phyloP scores from a whole-genome alignment of 2,888 invertebrate genomes.

The Tiphia femorata region DNA sequence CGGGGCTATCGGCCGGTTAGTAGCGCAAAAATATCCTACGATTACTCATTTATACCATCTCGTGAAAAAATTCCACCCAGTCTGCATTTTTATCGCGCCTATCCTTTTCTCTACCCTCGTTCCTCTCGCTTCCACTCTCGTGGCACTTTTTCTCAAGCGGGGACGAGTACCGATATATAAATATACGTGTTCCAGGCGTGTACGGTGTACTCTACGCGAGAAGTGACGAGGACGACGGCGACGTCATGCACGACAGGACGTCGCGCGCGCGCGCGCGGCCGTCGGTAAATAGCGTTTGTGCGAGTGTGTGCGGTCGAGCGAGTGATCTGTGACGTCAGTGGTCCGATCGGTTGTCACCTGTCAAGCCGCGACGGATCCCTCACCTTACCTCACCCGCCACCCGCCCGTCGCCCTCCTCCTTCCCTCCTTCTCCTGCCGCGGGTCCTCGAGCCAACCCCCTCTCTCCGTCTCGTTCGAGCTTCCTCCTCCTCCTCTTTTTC shows the following conservation, averaged over 20 bases:
- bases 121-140: not conserved
- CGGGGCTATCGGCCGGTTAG: slow-evolving; percentile 66
- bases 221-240: slow-evolving; percentile 26
- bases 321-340: slow-evolving; percentile 65
- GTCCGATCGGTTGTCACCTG: slow-evolving; percentile 64
- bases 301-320: slow-evolving; percentile 44
- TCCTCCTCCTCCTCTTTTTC: slow-evolving; percentile 18
- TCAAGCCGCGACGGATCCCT: slow-evolving; percentile 56
- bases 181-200: no score
- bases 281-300: slow-evolving; percentile 30
- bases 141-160: no score
- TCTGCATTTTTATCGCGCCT: not conserved
- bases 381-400: slow-evolving; percentile 40
- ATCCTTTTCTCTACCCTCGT: not conserved
- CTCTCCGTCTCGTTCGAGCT: slow-evolving; percentile 19
- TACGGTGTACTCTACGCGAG: no score
- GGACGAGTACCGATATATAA: no score
- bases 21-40: slow-evolving; percentile 63
- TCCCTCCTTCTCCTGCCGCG: not conserved
- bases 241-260: slow-evolving; percentile 19
- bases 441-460: not conserved
- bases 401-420: slow-evolving; percentile 2
- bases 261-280: slow-evolving; percentile 31
- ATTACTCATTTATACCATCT: slow-evolving; percentile 1
- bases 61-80: slow-evolving; percentile 36